Percentiles rank a stretch among this genome's conserved stretches.
phyloP scores from a whole-genome alignment of 1,140 invertebrate genomes.

The Ostrea denselamellosa region DNA sequence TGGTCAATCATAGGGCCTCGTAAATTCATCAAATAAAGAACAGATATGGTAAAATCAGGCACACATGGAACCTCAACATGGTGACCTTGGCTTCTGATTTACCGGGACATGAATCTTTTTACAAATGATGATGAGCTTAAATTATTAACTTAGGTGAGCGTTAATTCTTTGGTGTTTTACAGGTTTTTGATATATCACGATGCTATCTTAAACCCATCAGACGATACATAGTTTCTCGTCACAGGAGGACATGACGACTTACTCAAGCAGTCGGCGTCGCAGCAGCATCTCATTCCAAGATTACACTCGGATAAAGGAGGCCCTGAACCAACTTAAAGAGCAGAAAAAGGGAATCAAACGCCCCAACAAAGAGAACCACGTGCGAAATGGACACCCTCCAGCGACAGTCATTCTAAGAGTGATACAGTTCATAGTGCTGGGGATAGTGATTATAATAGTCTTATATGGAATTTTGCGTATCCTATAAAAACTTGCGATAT shows the following conservation, averaged over 20 bases:
- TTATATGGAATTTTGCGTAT: slow-evolving; percentile 1
- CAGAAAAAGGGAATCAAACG: slow-evolving; percentile 41
- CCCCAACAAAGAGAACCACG: slow-evolving; percentile 14
- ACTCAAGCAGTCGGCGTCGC: slow-evolving; percentile 19
- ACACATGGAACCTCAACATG: too few species aligned
- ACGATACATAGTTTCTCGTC: background rate
- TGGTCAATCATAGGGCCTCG: too few species aligned
- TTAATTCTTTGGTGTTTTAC: background rate
- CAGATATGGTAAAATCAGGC: too few species aligned
- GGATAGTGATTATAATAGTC: background rate
- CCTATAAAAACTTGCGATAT: background rate
- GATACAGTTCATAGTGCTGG: background rate
- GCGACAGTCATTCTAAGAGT: background rate
- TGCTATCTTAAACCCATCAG: background rate
- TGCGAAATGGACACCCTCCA: slow-evolving; percentile 11
- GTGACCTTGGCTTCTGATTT: too few species aligned
- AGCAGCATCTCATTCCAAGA: slow-evolving; percentile 51
- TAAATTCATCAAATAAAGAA: too few species aligned
- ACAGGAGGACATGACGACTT: background rate
- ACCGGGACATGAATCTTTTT: too few species aligned
- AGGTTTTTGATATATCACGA: background rate
- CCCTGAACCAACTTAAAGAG: slow-evolving; percentile 48
- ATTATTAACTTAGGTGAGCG: background rate
- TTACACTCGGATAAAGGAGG: slow-evolving; percentile 46
- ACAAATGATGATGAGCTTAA: too few species aligned